Evolutionary conservation across 37 sponge, comb jelly and placozoan species (phyloP).

Genomic region (Aplysina aerophoba): DNA sequence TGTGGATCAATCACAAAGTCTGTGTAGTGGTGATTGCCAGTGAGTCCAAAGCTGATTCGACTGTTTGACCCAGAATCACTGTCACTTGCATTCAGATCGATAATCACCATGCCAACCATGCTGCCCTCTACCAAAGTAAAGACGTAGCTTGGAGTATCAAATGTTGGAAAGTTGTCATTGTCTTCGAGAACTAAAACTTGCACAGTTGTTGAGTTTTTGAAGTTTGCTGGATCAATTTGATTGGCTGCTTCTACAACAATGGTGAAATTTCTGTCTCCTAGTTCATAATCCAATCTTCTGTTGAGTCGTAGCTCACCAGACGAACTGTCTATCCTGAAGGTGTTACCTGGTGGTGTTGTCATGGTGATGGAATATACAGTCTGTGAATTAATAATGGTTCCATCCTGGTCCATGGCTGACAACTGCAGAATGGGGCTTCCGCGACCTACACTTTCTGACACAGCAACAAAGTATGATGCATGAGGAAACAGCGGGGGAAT

Average conservation of each 20-base stretch:
- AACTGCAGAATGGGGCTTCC: slow-evolving; percentile 36
- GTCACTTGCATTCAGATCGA: slow-evolving; percentile 67
- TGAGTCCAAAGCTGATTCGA: slow-evolving; percentile 65
- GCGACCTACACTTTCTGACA: slow-evolving; percentile 55
- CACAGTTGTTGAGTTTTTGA: slow-evolving; percentile 24
- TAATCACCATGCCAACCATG: slow-evolving; percentile 36
- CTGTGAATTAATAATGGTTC: slow-evolving; percentile 31
- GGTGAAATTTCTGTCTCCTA: slow-evolving; percentile 34
- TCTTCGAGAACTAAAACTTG: slow-evolving; percentile 58
- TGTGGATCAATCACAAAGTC: slow-evolving; percentile 68
- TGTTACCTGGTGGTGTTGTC: slow-evolving; percentile 8
- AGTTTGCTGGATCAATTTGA: not conserved
- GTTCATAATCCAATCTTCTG: slow-evolving; percentile 42
- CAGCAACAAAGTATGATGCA: slow-evolving; percentile 35
- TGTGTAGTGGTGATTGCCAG: slow-evolving; percentile 61
- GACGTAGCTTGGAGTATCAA: not conserved
- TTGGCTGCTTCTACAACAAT: slow-evolving; percentile 43
- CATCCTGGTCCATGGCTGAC: slow-evolving; percentile 58
- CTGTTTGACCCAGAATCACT: slow-evolving; percentile 65
- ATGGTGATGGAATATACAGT: slow-evolving; percentile 14
- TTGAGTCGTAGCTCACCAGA: slow-evolving; percentile 48
- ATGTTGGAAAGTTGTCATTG: slow-evolving; percentile 62
- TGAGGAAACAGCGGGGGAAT: slow-evolving; percentile 56
- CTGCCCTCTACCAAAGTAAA: not conserved
- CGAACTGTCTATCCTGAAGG: slow-evolving; percentile 34